A percentile compares a stretch with the other conserved stretches of the same genome.
These are phyloP conservation scores for Malthinus seriepunctatus DNA, from an alignment of 2,888 invertebrate genomes.

Conservation along the genomic window DNA sequence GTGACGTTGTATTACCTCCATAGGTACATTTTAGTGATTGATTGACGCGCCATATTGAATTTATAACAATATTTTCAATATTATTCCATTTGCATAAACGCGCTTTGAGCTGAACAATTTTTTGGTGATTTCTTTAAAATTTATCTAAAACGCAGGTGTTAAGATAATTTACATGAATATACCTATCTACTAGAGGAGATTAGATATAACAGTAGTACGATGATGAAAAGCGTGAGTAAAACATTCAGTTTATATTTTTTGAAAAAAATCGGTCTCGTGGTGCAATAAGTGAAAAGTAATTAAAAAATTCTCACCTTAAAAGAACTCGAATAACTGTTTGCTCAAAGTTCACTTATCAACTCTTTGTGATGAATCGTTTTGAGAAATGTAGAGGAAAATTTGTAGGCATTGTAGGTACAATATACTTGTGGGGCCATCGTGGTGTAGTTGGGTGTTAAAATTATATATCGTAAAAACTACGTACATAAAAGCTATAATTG, in stretches of 20 bases:
- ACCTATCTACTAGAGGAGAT: constrained; percentile 25
- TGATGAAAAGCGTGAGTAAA: background rate
- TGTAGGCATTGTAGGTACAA: background rate
- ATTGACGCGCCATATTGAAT: constrained; percentile 27
- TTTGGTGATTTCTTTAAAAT: constrained; percentile 8
- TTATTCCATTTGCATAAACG: background rate
- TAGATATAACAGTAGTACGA: constrained; percentile 21
- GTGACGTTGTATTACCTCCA: constrained; percentile 20
- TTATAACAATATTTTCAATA: background rate
- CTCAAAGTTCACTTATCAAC: background rate
- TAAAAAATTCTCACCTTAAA: no score
- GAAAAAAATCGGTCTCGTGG: constrained; percentile 2
- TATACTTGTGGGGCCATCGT: background rate
- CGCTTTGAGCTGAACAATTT: background rate
- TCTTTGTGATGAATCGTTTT: background rate
- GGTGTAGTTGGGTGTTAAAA: background rate
- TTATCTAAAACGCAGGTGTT: constrained; percentile 22
- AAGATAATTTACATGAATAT: constrained; percentile 26
- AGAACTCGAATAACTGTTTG: background rate
- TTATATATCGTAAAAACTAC: constrained; percentile 4
- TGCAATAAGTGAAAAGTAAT: no score
- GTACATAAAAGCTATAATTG: constrained; percentile 19
- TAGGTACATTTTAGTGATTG: constrained; percentile 14
- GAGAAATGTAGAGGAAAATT: background rate
- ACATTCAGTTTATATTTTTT: background rate